Evolutionary conservation across 2,888 invertebrate genomes (phyloP), one percentile per base, ranked within the genome.

Genomic region (Thyatira batis): DNA sequence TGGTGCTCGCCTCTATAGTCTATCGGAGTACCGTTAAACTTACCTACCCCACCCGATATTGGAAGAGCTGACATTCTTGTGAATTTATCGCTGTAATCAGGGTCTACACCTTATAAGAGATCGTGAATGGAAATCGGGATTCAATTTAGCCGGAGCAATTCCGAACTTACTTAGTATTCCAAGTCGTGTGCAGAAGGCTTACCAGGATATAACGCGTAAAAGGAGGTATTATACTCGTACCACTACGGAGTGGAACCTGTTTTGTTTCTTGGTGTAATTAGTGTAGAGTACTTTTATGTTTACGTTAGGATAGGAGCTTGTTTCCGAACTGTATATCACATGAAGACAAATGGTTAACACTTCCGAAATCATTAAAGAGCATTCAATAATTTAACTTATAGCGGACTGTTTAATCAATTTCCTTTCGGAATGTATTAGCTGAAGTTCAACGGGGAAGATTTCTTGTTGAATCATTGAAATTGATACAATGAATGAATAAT

Each of bases 31-130:
- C 72, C 66, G 69, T 73, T 73, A 71, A 73, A 78, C 4, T 33
- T 33, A 81, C 69, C 78, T 76, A 66, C 53, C 54, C 60, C 61
- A 55, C 54, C 60, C 62, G 55, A 67, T 71, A 77, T 75, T 71
- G 67, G 63, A 66, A 63, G 65, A 65, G 50, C 59, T 59, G 57
- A 67, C 62, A 64, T 61, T 71, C 70, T 76, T 69, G 69, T 52
- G 60, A 83, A 80, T 77, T 81, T 80, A 77, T 74, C 73, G 73
- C 73, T 78, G 82, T 80, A 82, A 84, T 84, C 82, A 81, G 65
- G 67, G 27, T 17, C 59, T 55, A 71, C 68, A 74, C 76, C 67
- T 68, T 78, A 71, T 68, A 67, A 61, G 71, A 63, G 67, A 54
- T 60, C 59, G 51, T 74, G 76, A 78, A 79, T 79, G 61, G 74